Conservation (phyloP, 2,113 vertebrate species). For the Lepus timidus region DNA sequence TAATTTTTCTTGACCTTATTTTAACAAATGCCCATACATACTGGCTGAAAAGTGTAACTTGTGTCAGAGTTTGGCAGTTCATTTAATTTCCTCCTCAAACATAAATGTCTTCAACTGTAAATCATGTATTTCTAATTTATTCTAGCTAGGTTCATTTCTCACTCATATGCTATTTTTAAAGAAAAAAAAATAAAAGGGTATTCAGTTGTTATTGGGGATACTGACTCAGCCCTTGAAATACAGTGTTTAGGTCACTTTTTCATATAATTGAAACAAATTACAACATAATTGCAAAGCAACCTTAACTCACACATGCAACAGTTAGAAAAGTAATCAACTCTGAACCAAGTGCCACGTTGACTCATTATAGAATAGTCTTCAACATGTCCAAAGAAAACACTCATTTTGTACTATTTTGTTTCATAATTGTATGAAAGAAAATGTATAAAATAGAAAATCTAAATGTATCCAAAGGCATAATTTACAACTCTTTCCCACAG, state of each 20-base stretch:
- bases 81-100: constrained; percentile 25
- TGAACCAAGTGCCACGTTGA: neutral
- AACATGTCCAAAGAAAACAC: neutral
- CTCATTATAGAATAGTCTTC: neutral
- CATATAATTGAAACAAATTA: neutral
- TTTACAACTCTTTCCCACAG: neutral
- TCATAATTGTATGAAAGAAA: constrained; percentile 27
- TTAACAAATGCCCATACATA: constrained; percentile 41
- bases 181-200: neutral
- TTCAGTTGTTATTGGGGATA: neutral
- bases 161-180: neutral
- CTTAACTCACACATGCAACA: neutral
- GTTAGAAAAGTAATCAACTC: constrained; percentile 3
- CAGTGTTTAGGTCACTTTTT: neutral
- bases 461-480: neutral
- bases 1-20: constrained; percentile 26
- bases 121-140: constrained; percentile 35
- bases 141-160: neutral
- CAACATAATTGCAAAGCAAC: neutral
- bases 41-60: constrained; percentile 24
- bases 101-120: constrained; percentile 31
- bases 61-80: constrained; percentile 32
- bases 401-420: neutral
- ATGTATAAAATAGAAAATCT: neutral
- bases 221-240: constrained; percentile 6